A percentile compares a stretch with the other conserved stretches of the same genome.
Evolutionary conservation across 1,140 invertebrate genomes (phyloP).

Genomic region (Papilio dardanus): DNA sequence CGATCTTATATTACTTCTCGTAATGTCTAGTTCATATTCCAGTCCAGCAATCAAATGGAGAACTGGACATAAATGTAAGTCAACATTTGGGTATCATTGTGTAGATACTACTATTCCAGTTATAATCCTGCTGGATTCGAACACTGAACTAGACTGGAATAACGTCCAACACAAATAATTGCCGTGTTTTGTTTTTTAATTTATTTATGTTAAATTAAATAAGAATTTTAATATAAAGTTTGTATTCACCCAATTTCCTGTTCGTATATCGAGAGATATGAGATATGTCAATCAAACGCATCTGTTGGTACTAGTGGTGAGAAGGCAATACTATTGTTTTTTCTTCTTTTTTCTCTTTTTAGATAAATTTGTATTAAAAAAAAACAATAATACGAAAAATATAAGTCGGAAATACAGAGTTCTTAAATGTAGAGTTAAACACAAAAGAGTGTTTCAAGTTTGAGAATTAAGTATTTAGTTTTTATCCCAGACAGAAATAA

Average conservation of each 20-base stretch:
- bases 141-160: background rate
- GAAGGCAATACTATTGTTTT: background rate
- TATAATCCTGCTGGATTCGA: background rate
- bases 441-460: too few relatives aligned
- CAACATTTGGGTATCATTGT: too few relatives aligned
- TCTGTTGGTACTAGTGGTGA: conserved; percentile 29
- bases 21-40: too few relatives aligned
- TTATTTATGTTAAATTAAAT: background rate
- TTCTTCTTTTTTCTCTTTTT: background rate
- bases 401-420: too few relatives aligned
- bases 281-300: conserved; percentile 42
- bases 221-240: background rate
- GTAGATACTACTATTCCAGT: too few relatives aligned
- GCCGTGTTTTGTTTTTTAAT: background rate
- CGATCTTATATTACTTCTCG: background rate
- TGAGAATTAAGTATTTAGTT: too few relatives aligned
- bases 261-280: conserved; percentile 48
- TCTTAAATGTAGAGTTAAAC: too few relatives aligned
- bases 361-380: too few relatives aligned
- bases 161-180: background rate
- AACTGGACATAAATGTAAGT: too few relatives aligned
- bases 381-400: too few relatives aligned
- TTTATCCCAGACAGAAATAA: too few relatives aligned
- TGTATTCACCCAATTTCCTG: conserved; percentile 60
- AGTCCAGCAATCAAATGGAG: too few relatives aligned